Evolutionary conservation across 2,113 vertebrate genomes (phyloP).

Genomic region (Oreochromis tanganicae): DNA sequence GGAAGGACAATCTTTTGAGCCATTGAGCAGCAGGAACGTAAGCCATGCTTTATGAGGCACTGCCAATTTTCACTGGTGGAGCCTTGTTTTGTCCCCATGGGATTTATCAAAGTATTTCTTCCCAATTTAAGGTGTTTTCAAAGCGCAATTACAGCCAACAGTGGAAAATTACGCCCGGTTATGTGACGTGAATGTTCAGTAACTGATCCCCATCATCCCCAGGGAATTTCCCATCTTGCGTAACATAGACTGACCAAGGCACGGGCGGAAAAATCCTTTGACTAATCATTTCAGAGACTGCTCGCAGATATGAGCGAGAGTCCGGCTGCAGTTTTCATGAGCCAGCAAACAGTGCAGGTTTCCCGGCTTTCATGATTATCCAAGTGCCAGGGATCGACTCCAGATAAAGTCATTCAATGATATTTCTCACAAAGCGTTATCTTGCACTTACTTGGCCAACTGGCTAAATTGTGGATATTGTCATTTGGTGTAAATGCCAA

Average conservation of each 20-base stretch:
- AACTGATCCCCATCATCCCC: conserved; percentile 54
- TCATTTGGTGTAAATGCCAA: neutral
- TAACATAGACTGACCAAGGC: conserved; percentile 20
- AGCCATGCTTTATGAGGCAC: conserved; percentile 9
- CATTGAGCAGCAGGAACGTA: neutral
- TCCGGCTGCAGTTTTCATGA: neutral
- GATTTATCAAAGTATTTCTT: conserved; percentile 31
- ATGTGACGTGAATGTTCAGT: conserved; percentile 10
- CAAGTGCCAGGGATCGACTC: conserved; percentile 4
- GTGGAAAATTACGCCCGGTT: neutral
- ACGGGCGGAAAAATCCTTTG: conserved; percentile 28
- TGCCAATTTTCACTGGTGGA: conserved; percentile 14
- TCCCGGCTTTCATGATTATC: conserved; percentile 17
- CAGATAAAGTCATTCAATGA: conserved; percentile 7
- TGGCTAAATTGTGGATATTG: neutral
- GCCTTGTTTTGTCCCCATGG: neutral
- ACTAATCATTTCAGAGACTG: conserved; percentile 35
- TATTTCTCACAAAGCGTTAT: neutral
- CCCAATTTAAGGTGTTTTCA: conserved; percentile 36
- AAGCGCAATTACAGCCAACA: conserved; percentile 17
- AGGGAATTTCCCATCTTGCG: conserved; percentile 53
- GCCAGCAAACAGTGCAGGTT: neutral
- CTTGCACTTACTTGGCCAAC: neutral
- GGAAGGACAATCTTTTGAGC: neutral
- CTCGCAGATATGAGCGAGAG: neutral